Evolutionary conservation across 2,797 vertebrate species (phyloP).

Genomic region (Falco cherrug): DNA sequence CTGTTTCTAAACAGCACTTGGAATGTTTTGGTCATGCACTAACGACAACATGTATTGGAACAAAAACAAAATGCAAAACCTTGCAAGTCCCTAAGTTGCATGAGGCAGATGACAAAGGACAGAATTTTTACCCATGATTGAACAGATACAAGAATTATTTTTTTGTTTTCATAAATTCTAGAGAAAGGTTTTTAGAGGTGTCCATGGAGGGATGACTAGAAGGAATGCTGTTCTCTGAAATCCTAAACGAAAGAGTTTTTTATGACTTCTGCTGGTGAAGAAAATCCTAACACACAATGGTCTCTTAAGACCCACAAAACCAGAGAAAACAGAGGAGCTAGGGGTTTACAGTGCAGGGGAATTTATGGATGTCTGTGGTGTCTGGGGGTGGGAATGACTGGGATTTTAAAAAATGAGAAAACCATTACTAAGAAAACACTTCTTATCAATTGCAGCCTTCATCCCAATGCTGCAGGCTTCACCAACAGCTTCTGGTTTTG

Average conservation of each 20-base stretch:
- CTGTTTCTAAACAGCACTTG: background rate
- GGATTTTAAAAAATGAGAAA: background rate
- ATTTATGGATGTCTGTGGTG: background rate
- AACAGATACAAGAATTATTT: background rate
- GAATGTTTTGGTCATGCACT: background rate
- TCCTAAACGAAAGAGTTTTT: background rate
- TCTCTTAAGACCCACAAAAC: background rate
- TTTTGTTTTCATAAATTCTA: background rate
- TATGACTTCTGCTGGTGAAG: background rate
- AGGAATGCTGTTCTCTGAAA: background rate
- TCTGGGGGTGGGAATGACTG: background rate
- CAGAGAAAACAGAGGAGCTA: background rate
- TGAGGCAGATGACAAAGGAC: background rate
- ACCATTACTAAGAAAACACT: background rate
- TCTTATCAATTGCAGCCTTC: background rate
- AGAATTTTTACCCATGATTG: background rate
- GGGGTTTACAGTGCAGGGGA: rapidly evolving
- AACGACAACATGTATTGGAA: background rate
- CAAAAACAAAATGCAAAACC: background rate
- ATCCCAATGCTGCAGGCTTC: background rate
- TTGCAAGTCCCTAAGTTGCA: background rate
- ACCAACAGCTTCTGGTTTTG: background rate
- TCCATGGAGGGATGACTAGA: background rate
- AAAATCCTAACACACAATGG: background rate
- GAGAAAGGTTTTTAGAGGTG: background rate